Evolutionary conservation across 2,797 vertebrate genomes (phyloP).

Genomic region (Spinus pinus): DNA sequence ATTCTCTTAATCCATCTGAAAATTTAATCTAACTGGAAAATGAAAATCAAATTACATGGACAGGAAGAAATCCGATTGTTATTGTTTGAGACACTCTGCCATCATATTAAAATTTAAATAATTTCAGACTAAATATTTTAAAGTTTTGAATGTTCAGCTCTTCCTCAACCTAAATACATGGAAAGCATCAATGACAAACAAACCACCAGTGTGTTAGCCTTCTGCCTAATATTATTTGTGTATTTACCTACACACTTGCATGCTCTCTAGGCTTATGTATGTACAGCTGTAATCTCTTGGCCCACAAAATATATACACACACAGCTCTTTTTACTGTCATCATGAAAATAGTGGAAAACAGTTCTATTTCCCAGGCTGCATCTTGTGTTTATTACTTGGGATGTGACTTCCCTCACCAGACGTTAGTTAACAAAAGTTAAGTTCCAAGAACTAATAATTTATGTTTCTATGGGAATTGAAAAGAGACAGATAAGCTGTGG

Average conservation of each 20-base stretch:
- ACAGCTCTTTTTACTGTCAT: neutral
- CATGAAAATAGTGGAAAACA: neutral
- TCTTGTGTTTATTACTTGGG: neutral
- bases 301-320: neutral
- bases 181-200: neutral
- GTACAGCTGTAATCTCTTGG: neutral
- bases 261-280: neutral
- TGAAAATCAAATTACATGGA: neutral
- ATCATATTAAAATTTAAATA: neutral
- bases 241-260: neutral
- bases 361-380: neutral
- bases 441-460: neutral
- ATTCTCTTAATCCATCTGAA: neutral
- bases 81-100: neutral
- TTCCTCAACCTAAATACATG: neutral
- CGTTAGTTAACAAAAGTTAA: neutral
- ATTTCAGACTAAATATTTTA: neutral
- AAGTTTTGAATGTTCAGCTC: neutral
- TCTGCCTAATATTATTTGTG: neutral
- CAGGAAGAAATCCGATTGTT: neutral
- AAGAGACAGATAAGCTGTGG: neutral
- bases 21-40: neutral
- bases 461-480: neutral
- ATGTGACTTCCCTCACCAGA: neutral
- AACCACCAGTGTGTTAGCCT: neutral